Base-by-base conservation (phyloP, 1,140 invertebrate species). In the Brachionus rotundiformis region DNA sequence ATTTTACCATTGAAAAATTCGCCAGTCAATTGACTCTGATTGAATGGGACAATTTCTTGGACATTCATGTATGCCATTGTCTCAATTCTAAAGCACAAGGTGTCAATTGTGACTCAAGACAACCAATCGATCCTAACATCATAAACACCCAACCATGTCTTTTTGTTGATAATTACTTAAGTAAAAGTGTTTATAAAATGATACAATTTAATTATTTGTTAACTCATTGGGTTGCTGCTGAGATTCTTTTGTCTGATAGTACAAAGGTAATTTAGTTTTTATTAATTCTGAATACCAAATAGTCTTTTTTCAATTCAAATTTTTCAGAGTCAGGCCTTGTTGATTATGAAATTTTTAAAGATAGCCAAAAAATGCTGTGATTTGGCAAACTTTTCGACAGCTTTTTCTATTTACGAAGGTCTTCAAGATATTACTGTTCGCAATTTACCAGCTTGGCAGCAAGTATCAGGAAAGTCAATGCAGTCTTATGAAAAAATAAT, bases 131-230 rank as follows among this genome's bases (percentile, higher is more conserved):
- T 63, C 76, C 76, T 7, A 79, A 79, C 16, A 79, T 39, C 3
- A 79, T 79, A 36, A 59, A 13, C 47, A 59, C 27, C 16, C 47
- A 79, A 33, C 3, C 27, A 8, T 54, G 76, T 25, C 47, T 79
- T 36, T 79, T 79, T 63, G 47, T 63, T 23, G 76, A 79, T 54
- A 54, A 79, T 36, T 63, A 59, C 19, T 27, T 79, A 13, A 79
- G 76, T 41, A 79, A 79, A 63, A 79, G 76, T 63, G 59, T 79
- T 41, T 79, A 79, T 39, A 79, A 79, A 79, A 79, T 79, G 76
- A 79, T 79, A 59, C 76, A 79, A 16, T 79, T 79, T 25, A 79
- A 79, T 79, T 63, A 63, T 59, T 63, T 79, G 16, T 13, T 79
- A 0, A 79, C 76, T 29, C 76, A 79, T 79, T 79, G 76, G 76